Base-by-base conservation (phyloP, 2,888 invertebrate genomes). In the Fragum sueziense region DNA sequence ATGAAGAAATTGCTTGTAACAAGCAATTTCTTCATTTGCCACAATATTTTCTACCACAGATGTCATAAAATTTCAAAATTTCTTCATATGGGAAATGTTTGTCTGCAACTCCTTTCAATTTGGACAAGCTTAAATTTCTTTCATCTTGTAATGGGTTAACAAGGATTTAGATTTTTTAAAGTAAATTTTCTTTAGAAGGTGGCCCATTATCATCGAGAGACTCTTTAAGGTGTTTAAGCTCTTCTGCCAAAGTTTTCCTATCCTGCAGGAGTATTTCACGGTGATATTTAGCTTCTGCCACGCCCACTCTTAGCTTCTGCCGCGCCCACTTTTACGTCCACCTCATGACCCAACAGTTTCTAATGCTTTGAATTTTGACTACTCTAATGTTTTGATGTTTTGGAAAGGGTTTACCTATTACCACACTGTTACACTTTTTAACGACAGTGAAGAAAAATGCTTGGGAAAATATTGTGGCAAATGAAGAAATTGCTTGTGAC, bases 301-400 rank as follows among this genome's bases (percentile, higher is more conserved):
- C 95, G 77, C 96, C 96, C 27, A 96, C n/a, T n/a, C n/a, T n/a
- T n/a, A n/a, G n/a, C n/a, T n/a, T n/a, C n/a, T n/a, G n/a, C n/a
- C n/a, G n/a, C n/a, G n/a, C n/a, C n/a, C n/a, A n/a, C 94, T 68
- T 96, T 95, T 0, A 97, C 94, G 86, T 97, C 96, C n/a, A 97
- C 88, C 91, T 97, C 97, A 78, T 96, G 96, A 81, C 95, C 95
- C 0, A 97, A 94, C 95, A 95, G 96, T 61, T 90, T 90, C 92
- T 93, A 82, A n/a, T n/a, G n/a, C n/a, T n/a, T n/a, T n/a, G n/a
- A n/a, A n/a, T n/a, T n/a, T n/a, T n/a, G n/a, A n/a, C n/a, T n/a
- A n/a, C n/a, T n/a, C n/a, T n/a, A n/a, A n/a, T n/a, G n/a, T n/a
- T n/a, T n/a, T n/a, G n/a, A n/a, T 41, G 41, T 41, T 41, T 41